Base-by-base conservation (phyloP, 2,113 vertebrate genomes). In the Coregonus clupeaformis region DNA sequence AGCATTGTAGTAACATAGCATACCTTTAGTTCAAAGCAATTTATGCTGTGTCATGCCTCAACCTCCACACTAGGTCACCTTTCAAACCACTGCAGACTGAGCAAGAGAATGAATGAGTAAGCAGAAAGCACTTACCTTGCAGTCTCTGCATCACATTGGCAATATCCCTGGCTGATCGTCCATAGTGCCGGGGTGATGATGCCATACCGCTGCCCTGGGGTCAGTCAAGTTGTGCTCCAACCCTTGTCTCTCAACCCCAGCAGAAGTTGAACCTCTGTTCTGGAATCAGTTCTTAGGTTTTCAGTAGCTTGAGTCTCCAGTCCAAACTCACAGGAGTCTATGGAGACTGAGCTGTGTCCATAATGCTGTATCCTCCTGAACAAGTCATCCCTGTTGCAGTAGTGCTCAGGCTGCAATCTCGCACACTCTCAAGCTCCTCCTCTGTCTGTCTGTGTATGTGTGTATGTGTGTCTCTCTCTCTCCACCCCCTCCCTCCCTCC, bases 131-230 rank as follows among this genome's bases (percentile, higher is more conserved):
- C 94, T 88, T 93, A 99, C 97, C 97, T 93, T 99, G 97, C 84
- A 98, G 94, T 79, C 92, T 95, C 80, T 99, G 97, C 97, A 99
- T 98, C 87, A 98, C 96, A 7, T 95, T 95, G 84, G 95, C 86
- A 29, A 98, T 98, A 85, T 98, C 96, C 84, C 91, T 92, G 69
- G 91, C 75, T 47, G 94, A 86, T 84, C 93, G 89, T 14, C 93
- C 73, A 3, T 85, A 88, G 7, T 89, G 86, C 30, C 92, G 91
- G 75, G 96, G 94, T 27, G 94, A 92, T 25, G 97, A 92, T 27
- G 97, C 96, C 97, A 99, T 98, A 89, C 68, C 73, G 36, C 76
- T 73, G 80, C 36, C 66, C 86, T 59, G 30, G 76, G 78, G 85
- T 82, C 0, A 25, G 65, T 74, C 25, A 82, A 86, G 69, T 74